phyloP scores from a whole-genome alignment of 2,797 vertebrate species.

The Chaetodon trifasciatus region DNA sequence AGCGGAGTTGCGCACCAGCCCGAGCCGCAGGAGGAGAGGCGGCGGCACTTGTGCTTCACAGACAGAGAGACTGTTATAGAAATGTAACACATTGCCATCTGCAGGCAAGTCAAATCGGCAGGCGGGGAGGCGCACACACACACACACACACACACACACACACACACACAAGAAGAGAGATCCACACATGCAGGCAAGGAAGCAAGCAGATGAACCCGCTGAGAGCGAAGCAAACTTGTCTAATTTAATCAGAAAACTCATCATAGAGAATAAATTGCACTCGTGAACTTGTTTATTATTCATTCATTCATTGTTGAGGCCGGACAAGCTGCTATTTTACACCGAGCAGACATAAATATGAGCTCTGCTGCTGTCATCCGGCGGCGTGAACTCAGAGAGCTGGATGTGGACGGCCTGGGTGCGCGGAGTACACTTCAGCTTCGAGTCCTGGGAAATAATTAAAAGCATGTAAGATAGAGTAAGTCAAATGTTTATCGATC shows the following conservation, averaged over 20 bases:
- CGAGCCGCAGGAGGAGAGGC: constrained; percentile 54
- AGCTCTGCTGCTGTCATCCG: constrained; percentile 5
- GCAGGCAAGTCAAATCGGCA: constrained; percentile 74
- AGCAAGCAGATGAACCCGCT: constrained; percentile 63
- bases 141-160: constrained; percentile 35
- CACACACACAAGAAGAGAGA: constrained; percentile 6
- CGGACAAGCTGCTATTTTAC: constrained; percentile 66
- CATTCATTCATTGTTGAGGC: constrained; percentile 61
- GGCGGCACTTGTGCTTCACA: constrained; percentile 52
- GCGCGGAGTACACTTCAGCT: background rate
- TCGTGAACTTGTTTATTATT: constrained; percentile 72
- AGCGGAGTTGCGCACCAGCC: constrained; percentile 57
- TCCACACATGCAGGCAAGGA: background rate
- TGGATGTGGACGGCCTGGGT: constrained; percentile 1
- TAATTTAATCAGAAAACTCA: constrained; percentile 78
- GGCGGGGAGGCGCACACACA: constrained; percentile 24
- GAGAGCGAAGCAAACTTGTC: constrained; percentile 76
- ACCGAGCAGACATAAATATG: constrained; percentile 31
- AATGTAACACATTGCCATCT: constrained; percentile 82
- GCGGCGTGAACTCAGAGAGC: constrained; percentile 10
- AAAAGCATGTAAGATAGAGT: background rate
- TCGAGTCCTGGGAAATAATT: constrained; percentile 20
- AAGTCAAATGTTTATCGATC: constrained; percentile 40
- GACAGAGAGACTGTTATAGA: constrained; percentile 61
- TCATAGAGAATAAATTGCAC: constrained; percentile 74